These are phyloP conservation scores for Dryobota labecula DNA, from an alignment of 2,888 invertebrate species.

Conservation along the genomic window DNA sequence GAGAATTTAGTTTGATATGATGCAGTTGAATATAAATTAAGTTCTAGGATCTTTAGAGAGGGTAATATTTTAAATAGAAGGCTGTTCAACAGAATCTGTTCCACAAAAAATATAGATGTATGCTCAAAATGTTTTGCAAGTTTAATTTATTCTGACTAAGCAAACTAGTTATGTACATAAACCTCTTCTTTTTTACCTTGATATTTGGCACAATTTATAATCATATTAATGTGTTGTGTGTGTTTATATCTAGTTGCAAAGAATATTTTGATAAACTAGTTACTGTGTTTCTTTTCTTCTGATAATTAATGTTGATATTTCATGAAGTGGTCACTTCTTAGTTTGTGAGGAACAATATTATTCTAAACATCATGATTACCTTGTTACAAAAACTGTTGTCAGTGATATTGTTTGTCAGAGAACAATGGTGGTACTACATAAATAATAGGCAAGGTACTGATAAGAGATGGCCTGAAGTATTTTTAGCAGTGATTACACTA, in stretches of 20 bases:
- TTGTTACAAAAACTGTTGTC: constrained; percentile 8
- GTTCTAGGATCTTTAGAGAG: neutral
- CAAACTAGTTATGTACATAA: constrained; percentile 35
- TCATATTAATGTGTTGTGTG: too few relatives aligned
- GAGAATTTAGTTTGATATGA: neutral
- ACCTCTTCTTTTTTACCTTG: constrained; percentile 11
- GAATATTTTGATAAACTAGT: neutral
- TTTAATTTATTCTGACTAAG: neutral
- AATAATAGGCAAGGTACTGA: constrained; percentile 37
- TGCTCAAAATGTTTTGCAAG: neutral
- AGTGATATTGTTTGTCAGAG: constrained; percentile 36
- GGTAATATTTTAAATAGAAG: neutral
- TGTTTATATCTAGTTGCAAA: neutral
- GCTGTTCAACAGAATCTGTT: neutral
- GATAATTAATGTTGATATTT: neutral
- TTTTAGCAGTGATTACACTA: constrained; percentile 49
- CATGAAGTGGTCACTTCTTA: too few relatives aligned
- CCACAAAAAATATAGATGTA: neutral
- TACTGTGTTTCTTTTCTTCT: neutral
- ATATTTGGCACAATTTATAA: constrained; percentile 12
- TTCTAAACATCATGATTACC: constrained; percentile 9
- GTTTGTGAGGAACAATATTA: constrained; percentile 8
- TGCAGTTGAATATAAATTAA: constrained; percentile 1
- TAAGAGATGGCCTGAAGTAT: constrained; percentile 45
- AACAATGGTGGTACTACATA: constrained; percentile 33